A percentile compares a stretch with the other conserved stretches of the same genome.
Conservation (phyloP, 2,888 invertebrate species). For the Ischnus inquisitorius region DNA sequence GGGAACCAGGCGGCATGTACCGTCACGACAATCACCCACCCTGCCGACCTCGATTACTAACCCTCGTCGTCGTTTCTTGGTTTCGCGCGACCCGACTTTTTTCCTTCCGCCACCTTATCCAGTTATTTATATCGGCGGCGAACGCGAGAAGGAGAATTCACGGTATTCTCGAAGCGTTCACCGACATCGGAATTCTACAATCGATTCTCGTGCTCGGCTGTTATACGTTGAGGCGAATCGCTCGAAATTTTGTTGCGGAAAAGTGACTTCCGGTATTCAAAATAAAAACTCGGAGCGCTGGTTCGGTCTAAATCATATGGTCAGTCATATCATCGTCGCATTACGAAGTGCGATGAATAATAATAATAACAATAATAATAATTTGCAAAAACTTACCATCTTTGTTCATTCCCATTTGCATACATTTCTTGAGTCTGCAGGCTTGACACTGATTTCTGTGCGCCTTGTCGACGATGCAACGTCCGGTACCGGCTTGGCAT, state of each 20-base stretch:
- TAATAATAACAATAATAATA: background rate
- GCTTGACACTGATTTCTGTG: constrained; percentile 99
- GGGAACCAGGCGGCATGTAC: constrained; percentile 61
- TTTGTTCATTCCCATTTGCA: constrained; percentile 99
- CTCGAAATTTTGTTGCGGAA: background rate
- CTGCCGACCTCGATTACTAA: constrained; percentile 24
- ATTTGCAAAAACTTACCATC: constrained; percentile 92
- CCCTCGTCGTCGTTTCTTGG: constrained; percentile 48
- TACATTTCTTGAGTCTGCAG: constrained; percentile 98
- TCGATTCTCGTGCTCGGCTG: constrained; percentile 64
- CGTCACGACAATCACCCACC: constrained; percentile 59
- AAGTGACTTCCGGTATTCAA: background rate
- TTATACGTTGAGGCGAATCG: background rate
- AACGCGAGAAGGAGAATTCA: constrained; percentile 53
- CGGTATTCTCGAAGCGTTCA: constrained; percentile 21
- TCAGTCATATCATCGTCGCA: no score
- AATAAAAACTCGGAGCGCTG: background rate
- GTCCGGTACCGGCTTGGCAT: constrained; percentile 99
- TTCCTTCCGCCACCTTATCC: constrained; percentile 76
- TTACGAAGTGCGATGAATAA: no score
- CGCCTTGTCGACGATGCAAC: constrained; percentile 99
- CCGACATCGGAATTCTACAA: constrained; percentile 40
- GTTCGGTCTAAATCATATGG: background rate
- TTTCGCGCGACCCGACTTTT: constrained; percentile 48
- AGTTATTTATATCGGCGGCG: constrained; percentile 79